Conservation (phyloP, 30 jellyfish, hydroid and myxozoan species). For the Pelagia noctiluca region DNA sequence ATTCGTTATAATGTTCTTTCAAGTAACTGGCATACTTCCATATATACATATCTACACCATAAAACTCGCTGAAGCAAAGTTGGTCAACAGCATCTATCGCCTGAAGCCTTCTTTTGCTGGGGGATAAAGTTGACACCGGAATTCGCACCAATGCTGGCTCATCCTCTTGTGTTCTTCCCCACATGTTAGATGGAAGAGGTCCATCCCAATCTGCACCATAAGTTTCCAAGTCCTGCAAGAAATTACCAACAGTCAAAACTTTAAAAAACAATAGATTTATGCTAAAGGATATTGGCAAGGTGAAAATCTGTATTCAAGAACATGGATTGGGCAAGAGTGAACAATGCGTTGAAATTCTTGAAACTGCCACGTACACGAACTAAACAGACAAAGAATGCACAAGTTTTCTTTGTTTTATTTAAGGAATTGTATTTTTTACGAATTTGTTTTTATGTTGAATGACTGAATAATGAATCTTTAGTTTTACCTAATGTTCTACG, state of each 20-base stretch:
- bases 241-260: too few species aligned
- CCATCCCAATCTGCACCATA: constrained; percentile 22
- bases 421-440: too few species aligned
- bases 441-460: too few species aligned
- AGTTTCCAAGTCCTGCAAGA: background rate
- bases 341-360: background rate
- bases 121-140: background rate
- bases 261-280: too few species aligned
- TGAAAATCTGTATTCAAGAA: background rate
- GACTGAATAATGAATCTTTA: too few species aligned
- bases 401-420: too few species aligned
- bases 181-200: background rate
- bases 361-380: background rate
- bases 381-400: too few species aligned
- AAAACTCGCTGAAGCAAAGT: background rate
- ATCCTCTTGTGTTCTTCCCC: background rate
- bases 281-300: background rate
- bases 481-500: too few species aligned
- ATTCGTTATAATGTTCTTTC: background rate
- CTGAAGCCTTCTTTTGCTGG: background rate
- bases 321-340: background rate
- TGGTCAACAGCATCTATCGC: background rate
- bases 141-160: background rate
- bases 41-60: background rate
- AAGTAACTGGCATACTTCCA: background rate